Evolutionary conservation across 2,888 invertebrate genomes (phyloP).

Genomic region (Hypomecis atomaria): DNA sequence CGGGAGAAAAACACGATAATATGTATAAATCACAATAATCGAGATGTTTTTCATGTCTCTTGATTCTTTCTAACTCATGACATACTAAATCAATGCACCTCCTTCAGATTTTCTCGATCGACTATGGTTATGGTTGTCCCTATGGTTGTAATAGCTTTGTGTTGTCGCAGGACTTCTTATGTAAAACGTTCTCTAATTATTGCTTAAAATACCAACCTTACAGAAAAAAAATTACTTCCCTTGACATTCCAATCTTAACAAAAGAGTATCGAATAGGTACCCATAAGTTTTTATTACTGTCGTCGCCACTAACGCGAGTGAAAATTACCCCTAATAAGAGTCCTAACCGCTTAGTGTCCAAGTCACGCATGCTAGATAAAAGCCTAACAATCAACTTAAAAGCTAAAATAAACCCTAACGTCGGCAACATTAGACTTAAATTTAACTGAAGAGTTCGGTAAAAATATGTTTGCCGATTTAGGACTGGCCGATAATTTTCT

Average conservation of each 20-base stretch:
- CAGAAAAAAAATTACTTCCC: neutral
- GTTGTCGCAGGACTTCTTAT: no score
- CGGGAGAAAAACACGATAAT: no score
- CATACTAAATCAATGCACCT: no score
- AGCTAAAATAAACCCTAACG: slow-evolving; percentile 44
- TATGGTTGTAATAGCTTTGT: no score
- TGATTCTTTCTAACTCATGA: no score
- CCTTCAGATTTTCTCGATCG: no score
- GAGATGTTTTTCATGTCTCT: no score
- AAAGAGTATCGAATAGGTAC: slow-evolving; percentile 35
- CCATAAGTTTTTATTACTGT: slow-evolving; percentile 32
- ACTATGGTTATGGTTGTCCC: no score
- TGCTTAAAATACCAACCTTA: slow-evolving; percentile 1
- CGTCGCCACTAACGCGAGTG: slow-evolving; percentile 48
- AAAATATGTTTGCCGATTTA: slow-evolving; percentile 61
- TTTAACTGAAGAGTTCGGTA: slow-evolving; percentile 36
- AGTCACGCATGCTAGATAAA: slow-evolving; percentile 67
- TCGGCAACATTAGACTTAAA: slow-evolving; percentile 27
- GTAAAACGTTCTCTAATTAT: no score
- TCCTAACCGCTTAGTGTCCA: slow-evolving; percentile 67
- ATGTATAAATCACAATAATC: no score
- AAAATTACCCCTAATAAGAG: slow-evolving; percentile 64
- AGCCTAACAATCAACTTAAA: slow-evolving; percentile 54
- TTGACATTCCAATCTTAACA: slow-evolving; percentile 15
- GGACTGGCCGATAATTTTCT: slow-evolving; percentile 75